A percentile compares a stretch with the other conserved stretches of the same genome.
phyloP scores from a whole-genome alignment of 2,888 invertebrate genomes.

The Tinea trinotella region DNA sequence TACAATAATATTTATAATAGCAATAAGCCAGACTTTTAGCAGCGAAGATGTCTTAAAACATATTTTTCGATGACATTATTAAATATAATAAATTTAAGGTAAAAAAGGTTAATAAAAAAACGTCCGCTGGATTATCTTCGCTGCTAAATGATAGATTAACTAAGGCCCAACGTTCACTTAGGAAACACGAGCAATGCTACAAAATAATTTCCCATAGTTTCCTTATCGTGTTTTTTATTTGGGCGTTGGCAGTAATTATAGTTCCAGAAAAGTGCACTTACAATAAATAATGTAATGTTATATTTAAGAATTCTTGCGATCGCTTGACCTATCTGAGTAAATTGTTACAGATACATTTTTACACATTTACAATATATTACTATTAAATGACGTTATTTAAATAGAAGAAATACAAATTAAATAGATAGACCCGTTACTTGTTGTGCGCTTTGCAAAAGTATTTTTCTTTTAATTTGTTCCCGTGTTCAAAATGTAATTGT shows the following conservation, averaged over 20 bases:
- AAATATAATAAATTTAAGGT: neutral
- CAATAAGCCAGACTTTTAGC: conserved; percentile 8
- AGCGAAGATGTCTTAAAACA: neutral
- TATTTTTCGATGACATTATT: conserved; percentile 1
- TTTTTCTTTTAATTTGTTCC: conserved; percentile 52
- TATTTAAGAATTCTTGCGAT: conserved; percentile 4
- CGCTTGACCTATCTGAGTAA: conserved; percentile 17
- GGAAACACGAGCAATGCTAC: too few relatives aligned
- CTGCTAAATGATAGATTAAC: conserved; percentile 1
- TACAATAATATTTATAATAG: neutral
- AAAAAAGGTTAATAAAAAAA: neutral
- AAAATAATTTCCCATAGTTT: too few relatives aligned
- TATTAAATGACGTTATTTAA: conserved; percentile 7
- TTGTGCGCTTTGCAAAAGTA: conserved; percentile 70
- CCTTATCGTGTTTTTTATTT: too few relatives aligned
- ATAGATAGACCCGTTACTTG: conserved; percentile 35
- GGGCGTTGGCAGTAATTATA: too few relatives aligned
- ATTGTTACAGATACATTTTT: neutral
- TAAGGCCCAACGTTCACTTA: too few relatives aligned
- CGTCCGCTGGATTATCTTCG: neutral
- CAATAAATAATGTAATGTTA: conserved; percentile 34
- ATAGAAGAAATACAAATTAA: conserved; percentile 15
- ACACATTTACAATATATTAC: conserved; percentile 17
- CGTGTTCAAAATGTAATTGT: neutral
- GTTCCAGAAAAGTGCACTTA: conserved; percentile 70